Base-by-base conservation (phyloP, 2,888 invertebrate genomes). In the Dryocosmus kuriphilus region DNA sequence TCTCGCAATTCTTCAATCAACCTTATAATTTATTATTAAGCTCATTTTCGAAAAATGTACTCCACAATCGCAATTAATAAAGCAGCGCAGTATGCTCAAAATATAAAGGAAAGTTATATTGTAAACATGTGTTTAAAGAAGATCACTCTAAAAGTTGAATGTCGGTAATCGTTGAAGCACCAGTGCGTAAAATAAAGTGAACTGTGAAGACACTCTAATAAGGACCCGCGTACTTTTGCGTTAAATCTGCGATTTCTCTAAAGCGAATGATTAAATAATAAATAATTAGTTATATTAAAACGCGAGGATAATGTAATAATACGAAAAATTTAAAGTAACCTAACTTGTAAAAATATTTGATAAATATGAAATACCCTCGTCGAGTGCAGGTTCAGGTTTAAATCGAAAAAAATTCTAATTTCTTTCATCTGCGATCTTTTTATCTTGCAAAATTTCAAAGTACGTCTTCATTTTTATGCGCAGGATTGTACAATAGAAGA, bases 51-150 rank as follows among this genome's bases (percentile, higher is more conserved):
- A 63, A 22, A 63, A 19, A 71, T 30, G 30, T 27, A 67, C 46
- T 30, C 51, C 30, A 30, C 5, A 32, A 71, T 51, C 30, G 71
- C 71, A 71, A 46, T 51, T 71, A 32, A 51, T 51, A 32, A 85
- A 87, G 87, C 89, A 90, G 88, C 89, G 87, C 84, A 84, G 83
- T 87, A 90, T 90, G 90, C 90, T 90, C 90, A 90, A 90, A 90
- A 80, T 63, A 82, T 86, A 86, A 85, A 84, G 81, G 82, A 86
- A 85, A 83, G 79, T 85, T 85, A 82, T 80, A 81, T 83, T 84
- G 79, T 86, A 83, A 84, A 84, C 80, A 85, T 83, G 85, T 82
- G 85, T 81, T 85, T 84, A 83, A 84, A 78, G 77, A 82, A 74
- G 61, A 86, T 78, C 55, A 35, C 51, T 63, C n/a, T 24, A 35